Conservation (phyloP, 2,797 vertebrate genomes). For the Perdix hodgsoniae region DNA sequence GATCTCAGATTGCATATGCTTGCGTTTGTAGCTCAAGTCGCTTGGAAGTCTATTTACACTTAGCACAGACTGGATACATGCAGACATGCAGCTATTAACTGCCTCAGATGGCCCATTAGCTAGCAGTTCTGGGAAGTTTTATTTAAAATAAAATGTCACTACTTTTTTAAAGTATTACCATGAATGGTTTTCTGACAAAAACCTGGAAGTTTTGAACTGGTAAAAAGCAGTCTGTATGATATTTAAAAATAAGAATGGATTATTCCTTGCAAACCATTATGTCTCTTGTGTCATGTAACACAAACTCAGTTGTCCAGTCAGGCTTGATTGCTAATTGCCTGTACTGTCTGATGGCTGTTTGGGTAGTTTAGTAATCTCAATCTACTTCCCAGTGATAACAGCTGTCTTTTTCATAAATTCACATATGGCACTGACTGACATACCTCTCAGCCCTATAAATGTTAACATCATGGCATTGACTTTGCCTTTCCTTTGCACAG, state of each 20-base stretch:
- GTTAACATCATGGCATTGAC: neutral
- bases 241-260: neutral
- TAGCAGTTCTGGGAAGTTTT: neutral
- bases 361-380: slow-evolving; percentile 8
- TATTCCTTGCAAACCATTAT: neutral
- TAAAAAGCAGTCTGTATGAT: neutral
- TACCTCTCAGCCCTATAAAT: neutral
- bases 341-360: slow-evolving; percentile 13
- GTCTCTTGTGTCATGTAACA: neutral
- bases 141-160: neutral
- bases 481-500: neutral
- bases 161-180: neutral
- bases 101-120: neutral
- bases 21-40: neutral
- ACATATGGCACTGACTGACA: slow-evolving; percentile 5
- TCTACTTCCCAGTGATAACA: slow-evolving; percentile 20
- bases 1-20: neutral
- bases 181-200: neutral
- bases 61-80: neutral
- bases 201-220: neutral
- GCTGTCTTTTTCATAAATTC: slow-evolving; percentile 33
- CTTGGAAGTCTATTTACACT: neutral
- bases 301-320: neutral
- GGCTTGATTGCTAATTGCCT: slow-evolving; percentile 22
- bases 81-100: neutral